Evolutionary conservation across 2,113 vertebrate genomes (phyloP), one percentile per base, ranked within the genome.

Genomic region (Siniperca knerii): DNA sequence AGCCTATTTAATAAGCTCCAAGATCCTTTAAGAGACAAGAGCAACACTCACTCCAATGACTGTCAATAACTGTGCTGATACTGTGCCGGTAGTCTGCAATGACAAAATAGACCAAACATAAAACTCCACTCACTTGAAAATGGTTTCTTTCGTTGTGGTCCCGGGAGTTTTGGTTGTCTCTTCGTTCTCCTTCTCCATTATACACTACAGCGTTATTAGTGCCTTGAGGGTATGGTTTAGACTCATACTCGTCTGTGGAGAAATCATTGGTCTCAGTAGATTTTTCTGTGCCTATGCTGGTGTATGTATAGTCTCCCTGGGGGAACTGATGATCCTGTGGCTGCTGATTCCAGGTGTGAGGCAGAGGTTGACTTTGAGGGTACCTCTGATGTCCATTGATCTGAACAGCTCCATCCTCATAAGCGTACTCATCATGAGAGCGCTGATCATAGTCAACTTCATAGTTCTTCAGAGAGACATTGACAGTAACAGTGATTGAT

Each of bases 51-150:
- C 4, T 21, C 18, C 10, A 68, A 29, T 29, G 18, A 46, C 6
- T 5, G n/a, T 25, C 21, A n/a, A 8, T 8, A 25, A 16, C 18
- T 46, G 6, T 16, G 20, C 0, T 23, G 13, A 58, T 40, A 35
- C 50, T 42, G 71, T n/a, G 18, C 29, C 29, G 2, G 7, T 15
- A 8, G 1, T 62, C 50, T 77, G 25, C 2, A 77, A 21, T 25
- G 8, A 60, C 35, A 16, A 82, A 79, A 40, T 20, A 25, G 1
- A 23, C 2, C 3, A 72, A 66, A 55, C 8, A 54, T 57, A 21
- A 25, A 67, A 9, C n/a, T 61, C 57, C n/a, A 85, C 87, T 87
- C 91, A 99, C 98, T 94, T 97, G 96, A 94, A 96, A 95, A 82
- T 93, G 92, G 50, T 96, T 95, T 33, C 95, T 94, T 7, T 92